Evolutionary conservation across 1,140 invertebrate species (phyloP).

Genomic region (Dufourea novaeangliae): DNA sequence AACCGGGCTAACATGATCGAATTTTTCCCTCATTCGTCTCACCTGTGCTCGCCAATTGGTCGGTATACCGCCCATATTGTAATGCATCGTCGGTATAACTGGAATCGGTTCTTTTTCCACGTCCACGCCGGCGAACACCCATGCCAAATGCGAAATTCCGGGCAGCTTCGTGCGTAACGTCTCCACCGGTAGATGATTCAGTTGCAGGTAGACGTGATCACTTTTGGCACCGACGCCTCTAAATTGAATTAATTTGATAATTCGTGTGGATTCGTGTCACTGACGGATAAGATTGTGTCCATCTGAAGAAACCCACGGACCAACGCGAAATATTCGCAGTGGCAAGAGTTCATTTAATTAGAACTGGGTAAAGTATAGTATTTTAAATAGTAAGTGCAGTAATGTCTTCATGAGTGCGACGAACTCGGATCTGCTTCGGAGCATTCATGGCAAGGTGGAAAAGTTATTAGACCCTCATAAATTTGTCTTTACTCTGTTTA

Average conservation of each 20-base stretch:
- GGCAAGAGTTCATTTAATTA: too few species aligned
- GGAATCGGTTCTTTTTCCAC: conserved; percentile 92
- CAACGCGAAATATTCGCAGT: too few species aligned
- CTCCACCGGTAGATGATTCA: conserved; percentile 90
- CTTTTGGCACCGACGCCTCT: conserved; percentile 90
- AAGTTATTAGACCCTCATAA: too few species aligned
- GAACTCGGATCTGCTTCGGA: too few species aligned
- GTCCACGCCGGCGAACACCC: conserved; percentile 93
- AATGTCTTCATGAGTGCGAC: too few species aligned
- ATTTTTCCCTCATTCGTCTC: background rate
- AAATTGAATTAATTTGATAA: conserved; percentile 26
- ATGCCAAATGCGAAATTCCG: conserved; percentile 88
- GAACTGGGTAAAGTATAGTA: too few species aligned
- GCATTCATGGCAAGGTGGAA: too few species aligned
- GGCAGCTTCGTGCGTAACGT: conserved; percentile 84
- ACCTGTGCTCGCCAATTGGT: conserved; percentile 93
- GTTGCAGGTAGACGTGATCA: conserved; percentile 91
- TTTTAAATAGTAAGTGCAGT: too few species aligned
- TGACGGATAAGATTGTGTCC: too few species aligned
- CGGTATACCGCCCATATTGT: conserved; percentile 94
- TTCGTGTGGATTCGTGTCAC: background rate
- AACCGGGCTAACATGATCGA: background rate
- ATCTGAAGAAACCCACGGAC: too few species aligned
- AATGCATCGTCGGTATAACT: conserved; percentile 94
- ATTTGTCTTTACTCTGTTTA: too few species aligned